Evolutionary conservation across 2,797 vertebrate species (phyloP).

Genomic region (Schizopygopsis pylzovi): DNA sequence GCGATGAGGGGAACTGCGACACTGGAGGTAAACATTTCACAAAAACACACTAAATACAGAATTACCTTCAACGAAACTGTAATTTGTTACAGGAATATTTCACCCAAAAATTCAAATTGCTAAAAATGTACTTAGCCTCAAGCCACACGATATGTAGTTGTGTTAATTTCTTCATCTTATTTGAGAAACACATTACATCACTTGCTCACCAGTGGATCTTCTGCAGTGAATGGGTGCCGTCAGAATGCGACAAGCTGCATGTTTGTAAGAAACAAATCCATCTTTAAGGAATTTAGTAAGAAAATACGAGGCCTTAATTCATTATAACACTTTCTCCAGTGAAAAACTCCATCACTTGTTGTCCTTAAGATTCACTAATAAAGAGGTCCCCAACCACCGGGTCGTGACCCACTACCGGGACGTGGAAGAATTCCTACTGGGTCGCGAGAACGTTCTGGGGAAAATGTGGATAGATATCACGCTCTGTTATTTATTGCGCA

Average conservation of each 20-base stretch:
- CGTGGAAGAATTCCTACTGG: too few relatives aligned
- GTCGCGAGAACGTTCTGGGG: too few relatives aligned
- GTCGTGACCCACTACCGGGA: too few relatives aligned
- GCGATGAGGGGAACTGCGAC: constrained; percentile 89
- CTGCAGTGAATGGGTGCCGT: neutral
- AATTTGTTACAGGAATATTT: neutral
- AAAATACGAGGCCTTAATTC: neutral
- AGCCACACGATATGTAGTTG: neutral
- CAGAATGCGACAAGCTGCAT: neutral
- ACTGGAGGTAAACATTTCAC: constrained; percentile 75
- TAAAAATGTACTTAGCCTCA: neutral
- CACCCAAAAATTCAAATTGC: neutral
- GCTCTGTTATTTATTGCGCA: too few relatives aligned
- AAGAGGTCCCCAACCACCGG: too few relatives aligned
- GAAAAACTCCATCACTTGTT: neutral
- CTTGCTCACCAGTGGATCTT: neutral
- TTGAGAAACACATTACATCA: neutral
- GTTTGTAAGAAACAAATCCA: neutral
- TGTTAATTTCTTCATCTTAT: neutral
- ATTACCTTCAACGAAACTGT: neutral
- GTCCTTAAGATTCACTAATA: neutral
- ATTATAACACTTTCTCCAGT: neutral
- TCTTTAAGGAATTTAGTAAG: neutral
- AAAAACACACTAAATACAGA: neutral
- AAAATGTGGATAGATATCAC: too few relatives aligned